phyloP scores from a whole-genome alignment of 2,888 invertebrate species.

The Lottia gigantea region DNA sequence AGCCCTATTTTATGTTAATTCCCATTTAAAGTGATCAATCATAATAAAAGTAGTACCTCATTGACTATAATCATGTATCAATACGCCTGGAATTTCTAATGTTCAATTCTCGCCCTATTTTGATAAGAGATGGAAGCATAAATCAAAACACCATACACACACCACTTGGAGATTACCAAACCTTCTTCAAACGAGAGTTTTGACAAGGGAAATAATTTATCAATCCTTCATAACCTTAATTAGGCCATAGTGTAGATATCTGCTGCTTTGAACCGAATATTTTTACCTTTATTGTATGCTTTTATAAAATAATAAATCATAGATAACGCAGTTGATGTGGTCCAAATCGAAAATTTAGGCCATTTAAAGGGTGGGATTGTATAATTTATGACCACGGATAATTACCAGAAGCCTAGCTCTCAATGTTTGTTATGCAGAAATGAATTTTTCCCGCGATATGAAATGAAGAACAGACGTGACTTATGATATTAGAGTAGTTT shows the following conservation, averaged over 20 bases:
- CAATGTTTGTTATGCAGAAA: conserved; percentile 5
- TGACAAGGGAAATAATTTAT: conserved; percentile 8
- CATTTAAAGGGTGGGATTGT: background rate
- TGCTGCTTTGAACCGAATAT: conserved; percentile 5
- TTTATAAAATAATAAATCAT: conserved; percentile 7
- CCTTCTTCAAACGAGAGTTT: conserved; percentile 11
- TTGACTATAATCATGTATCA: background rate
- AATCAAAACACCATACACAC: background rate
- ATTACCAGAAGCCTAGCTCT: background rate
- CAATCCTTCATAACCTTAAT: conserved; percentile 6
- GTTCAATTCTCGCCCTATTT: background rate
- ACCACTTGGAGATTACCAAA: conserved; percentile 7
- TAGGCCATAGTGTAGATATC: conserved; percentile 8
- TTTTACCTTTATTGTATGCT: conserved; percentile 11
- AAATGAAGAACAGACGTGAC: conserved; percentile 5
- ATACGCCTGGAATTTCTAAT: background rate
- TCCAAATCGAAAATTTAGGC: background rate
- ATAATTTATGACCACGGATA: background rate
- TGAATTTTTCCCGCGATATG: conserved; percentile 4
- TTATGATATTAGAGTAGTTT: background rate
- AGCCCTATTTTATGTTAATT: conserved; percentile 1
- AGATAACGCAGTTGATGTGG: conserved; percentile 1
- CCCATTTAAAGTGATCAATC: background rate
- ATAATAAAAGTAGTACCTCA: background rate
- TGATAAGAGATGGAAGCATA: conserved; percentile 7